Evolutionary conservation across 2,888 invertebrate genomes (phyloP).

Genomic region (Nymphalis c-album): DNA sequence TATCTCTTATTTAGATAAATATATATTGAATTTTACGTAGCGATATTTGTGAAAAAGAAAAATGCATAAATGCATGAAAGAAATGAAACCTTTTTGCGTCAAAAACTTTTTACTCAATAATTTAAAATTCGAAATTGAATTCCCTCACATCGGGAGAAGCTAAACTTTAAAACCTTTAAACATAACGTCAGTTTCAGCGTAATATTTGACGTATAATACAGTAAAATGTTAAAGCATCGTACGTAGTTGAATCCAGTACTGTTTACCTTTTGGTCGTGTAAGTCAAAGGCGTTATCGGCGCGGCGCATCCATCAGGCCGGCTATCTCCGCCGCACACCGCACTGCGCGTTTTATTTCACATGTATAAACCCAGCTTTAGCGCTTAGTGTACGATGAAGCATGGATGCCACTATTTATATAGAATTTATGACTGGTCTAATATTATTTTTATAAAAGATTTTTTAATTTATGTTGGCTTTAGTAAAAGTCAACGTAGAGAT

Average conservation of each 20-base stretch:
- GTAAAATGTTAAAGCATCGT: slow-evolving; percentile 18
- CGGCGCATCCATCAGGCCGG: slow-evolving; percentile 41
- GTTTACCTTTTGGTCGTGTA: slow-evolving; percentile 37
- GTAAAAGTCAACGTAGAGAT: neutral
- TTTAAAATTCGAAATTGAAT: too few relatives aligned
- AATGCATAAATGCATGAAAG: too few relatives aligned
- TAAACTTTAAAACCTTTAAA: slow-evolving; percentile 4
- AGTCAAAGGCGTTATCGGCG: slow-evolving; percentile 42
- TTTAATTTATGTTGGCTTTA: slow-evolving; percentile 13
- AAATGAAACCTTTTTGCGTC: too few relatives aligned
- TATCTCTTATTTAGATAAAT: too few relatives aligned
- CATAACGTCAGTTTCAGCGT: neutral
- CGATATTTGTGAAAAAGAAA: too few relatives aligned
- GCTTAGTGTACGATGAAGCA: slow-evolving; percentile 26
- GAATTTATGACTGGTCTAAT: slow-evolving; percentile 21
- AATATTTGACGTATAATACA: slow-evolving; percentile 15
- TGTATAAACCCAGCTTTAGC: slow-evolving; percentile 29
- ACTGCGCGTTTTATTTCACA: slow-evolving; percentile 45
- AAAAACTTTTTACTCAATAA: too few relatives aligned
- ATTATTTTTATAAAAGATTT: slow-evolving; percentile 12
- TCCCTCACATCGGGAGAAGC: too few relatives aligned
- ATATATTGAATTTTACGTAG: too few relatives aligned
- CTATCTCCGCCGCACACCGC: slow-evolving; percentile 40
- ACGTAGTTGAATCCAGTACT: slow-evolving; percentile 19
- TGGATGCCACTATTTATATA: slow-evolving; percentile 23